Evolutionary conservation across 2,888 invertebrate genomes (phyloP), one percentile per base, ranked within the genome.

Genomic region (Drosophila atroscutellata): DNA sequence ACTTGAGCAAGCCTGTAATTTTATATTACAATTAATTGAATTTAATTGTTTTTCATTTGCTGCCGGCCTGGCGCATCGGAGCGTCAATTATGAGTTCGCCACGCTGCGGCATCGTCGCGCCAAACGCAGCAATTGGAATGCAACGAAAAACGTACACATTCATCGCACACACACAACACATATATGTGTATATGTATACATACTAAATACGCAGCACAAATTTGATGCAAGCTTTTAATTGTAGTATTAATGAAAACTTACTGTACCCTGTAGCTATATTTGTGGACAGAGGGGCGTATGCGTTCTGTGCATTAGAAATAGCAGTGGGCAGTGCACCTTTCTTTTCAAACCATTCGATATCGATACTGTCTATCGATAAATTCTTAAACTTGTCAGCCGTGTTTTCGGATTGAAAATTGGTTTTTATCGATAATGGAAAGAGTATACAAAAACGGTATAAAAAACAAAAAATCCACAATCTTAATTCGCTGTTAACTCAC

Each of bases 21-120:
- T 77, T 83, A 67, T 84, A 80, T 80, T 70, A 73, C 83, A 81
- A 83, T 86, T 88, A 86, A 86, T 86, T 89, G 81, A 86, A 83
- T 86, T 86, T 88, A 86, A 86, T 86, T 89, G 89, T 86, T 86
- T 88, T 83, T 88, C 74, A 72, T 83, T 83, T 74, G 71, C 60
- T 60, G 24, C 45, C 15, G 24, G 45, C 15, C 45, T 24, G 59
- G 71, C 72, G 86, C 86, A 86, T 66, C 81, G 47, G 59, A 89
- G 74, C 85, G 80, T 83, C 84, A 86, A 84, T 86, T 86, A 86
- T 77, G 63, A 42, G 59, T 56, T 64, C 67, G 60, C 71, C 69
- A 71, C 88, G 42, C 24, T 45, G 45, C 4, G 24, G 45, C 24
- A 70, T 64, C 80, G 81, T 75, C 77, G 77, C 81, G 73, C 71